Conservation (phyloP, 2,888 invertebrate genomes). For the Ophraella communa region DNA sequence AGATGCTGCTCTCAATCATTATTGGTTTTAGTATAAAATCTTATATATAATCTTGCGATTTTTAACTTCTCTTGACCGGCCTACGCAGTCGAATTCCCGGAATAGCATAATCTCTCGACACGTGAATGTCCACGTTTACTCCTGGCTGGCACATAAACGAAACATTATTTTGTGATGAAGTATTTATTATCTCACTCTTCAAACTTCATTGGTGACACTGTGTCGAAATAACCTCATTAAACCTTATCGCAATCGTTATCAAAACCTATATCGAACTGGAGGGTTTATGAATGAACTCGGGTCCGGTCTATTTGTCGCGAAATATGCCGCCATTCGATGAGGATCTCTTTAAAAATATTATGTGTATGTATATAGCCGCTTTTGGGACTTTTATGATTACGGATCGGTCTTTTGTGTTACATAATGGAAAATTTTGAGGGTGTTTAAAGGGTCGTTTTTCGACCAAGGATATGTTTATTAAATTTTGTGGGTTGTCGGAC, state of each 20-base stretch:
- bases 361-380: slow-evolving; percentile 5
- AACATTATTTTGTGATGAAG: slow-evolving; percentile 24
- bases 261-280: slow-evolving; percentile 22
- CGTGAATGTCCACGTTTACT: slow-evolving; percentile 12
- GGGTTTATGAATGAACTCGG: slow-evolving; percentile 13
- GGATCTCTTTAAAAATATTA: slow-evolving; percentile 17
- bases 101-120: slow-evolving; percentile 16
- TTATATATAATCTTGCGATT: not conserved
- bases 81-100: not conserved
- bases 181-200: slow-evolving; percentile 23
- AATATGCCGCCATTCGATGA: slow-evolving; percentile 24
- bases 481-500: slow-evolving; percentile 15
- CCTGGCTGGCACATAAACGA: slow-evolving; percentile 15
- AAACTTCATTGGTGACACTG: slow-evolving; percentile 13
- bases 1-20: no score
- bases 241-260: slow-evolving; percentile 24
- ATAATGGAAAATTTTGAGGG: slow-evolving; percentile 10
- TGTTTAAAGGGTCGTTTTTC: slow-evolving; percentile 5
- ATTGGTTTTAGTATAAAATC: not conserved
- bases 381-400: slow-evolving; percentile 15
- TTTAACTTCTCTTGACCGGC: not conserved
- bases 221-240: slow-evolving; percentile 18
- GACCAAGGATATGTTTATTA: slow-evolving; percentile 18
- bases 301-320: slow-evolving; percentile 22
- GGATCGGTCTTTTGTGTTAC: slow-evolving; percentile 8